Evolutionary conservation across 92 coral and sea anemone species (phyloP), one percentile per base, ranked within the genome.

Genomic region (Epizoanthus illoricatus): DNA sequence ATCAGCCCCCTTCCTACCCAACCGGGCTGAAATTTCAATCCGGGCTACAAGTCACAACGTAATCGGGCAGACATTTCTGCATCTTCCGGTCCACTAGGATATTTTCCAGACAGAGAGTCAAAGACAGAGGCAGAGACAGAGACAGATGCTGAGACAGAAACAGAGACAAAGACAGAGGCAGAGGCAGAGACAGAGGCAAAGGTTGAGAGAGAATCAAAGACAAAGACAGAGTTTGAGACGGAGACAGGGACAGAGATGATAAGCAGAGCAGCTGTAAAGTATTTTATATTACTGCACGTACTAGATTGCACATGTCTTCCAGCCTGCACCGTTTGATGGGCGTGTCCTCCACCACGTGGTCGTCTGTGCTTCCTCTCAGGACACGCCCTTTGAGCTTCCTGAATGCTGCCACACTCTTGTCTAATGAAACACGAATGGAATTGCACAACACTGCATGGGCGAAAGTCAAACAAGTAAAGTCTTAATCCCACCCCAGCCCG

Each of bases 361-460:
- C 52, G 10, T 13, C 19, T 71, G 69, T 39, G 36, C 20, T 15
- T 7, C 47, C 80, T 60, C 90, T 80, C 39, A 87, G 82, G 3
- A 76, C 59, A 40, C 89, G 89, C 74, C 85, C 59, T 23, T 68
- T 87, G 75, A 86, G 87, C 69, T 88, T 93, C 60, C 91, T 69
- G 80, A 90, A 95, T 47, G 98, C 80, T 65, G 87, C 89, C 69
- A 90, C 84, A 45, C 95, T 90, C 69, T 89, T 93, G 15, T 95
- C 97, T 92, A 80, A 69, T 61, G 65, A 76, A 47, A 81, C 74
- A 43, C n/a, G 43, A 56, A 58, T 33, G 3, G 5, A 71, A 71
- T 21, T 20, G 56, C 16, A 9, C 12, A 52, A 13, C 56, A 9
- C 56, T 52, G n/a, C n/a, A n/a, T n/a, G 52, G 52, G 52, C 0